Evolutionary conservation across 2,797 vertebrate species (phyloP).

Genomic region (Tokudaia tokunoshimensis): DNA sequence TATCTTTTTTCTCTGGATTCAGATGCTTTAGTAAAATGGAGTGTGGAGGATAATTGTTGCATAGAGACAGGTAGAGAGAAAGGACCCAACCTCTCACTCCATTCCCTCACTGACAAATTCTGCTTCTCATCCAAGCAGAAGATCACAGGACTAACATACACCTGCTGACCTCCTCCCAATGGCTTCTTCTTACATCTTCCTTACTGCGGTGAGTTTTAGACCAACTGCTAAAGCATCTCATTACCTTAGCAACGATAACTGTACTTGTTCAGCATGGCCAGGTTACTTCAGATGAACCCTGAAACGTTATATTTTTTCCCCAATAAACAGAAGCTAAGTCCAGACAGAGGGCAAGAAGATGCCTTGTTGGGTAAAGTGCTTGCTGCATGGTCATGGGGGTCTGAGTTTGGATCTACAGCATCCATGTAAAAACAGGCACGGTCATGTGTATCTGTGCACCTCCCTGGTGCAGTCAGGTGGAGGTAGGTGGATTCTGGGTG

Average conservation of each 20-base stretch:
- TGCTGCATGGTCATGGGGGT: neutral
- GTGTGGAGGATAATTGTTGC: neutral
- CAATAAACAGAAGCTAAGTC: neutral
- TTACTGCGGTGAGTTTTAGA: neutral
- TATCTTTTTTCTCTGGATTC: neutral
- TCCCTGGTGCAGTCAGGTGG: neutral
- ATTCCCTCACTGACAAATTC: neutral
- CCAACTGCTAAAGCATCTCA: neutral
- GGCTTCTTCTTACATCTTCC: neutral
- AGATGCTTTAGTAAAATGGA: neutral
- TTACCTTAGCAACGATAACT: neutral
- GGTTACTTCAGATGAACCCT: neutral
- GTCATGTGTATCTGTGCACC: neutral
- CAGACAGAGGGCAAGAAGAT: neutral
- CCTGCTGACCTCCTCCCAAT: accelerated
- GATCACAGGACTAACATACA: neutral
- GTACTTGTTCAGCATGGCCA: neutral
- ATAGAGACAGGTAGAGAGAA: neutral
- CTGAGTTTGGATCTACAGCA: neutral
- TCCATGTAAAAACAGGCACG: neutral
- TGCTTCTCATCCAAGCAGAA: neutral
- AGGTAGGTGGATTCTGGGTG: neutral
- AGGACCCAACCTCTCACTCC: neutral
- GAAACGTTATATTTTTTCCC: neutral
- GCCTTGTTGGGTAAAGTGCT: no score